phyloP scores from a whole-genome alignment of 2,113 vertebrate genomes.

The Tor tambroides region DNA sequence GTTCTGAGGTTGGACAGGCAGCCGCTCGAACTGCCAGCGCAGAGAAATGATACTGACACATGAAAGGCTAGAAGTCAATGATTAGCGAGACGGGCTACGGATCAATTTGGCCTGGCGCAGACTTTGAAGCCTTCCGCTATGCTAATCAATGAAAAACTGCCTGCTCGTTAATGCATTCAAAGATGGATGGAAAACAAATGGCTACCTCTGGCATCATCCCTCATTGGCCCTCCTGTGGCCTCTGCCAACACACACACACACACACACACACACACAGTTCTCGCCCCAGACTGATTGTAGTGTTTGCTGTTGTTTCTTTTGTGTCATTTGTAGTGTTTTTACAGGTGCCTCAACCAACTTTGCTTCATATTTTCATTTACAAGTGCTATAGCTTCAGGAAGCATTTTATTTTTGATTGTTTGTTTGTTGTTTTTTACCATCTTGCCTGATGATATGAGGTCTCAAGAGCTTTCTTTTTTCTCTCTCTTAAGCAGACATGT shows the following conservation, averaged over 20 bases:
- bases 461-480: neutral
- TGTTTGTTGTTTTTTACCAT: constrained; percentile 5
- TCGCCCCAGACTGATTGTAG: neutral
- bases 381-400: neutral
- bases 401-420: neutral
- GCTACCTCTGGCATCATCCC: constrained; percentile 31
- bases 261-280: neutral
- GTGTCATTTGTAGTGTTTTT: neutral
- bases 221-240: neutral
- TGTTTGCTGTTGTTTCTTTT: neutral
- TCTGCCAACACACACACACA: neutral
- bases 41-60: constrained; percentile 47
- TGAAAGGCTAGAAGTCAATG: constrained; percentile 63
- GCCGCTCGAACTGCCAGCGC: neutral
- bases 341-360: neutral
- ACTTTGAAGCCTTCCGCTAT: constrained; percentile 66
- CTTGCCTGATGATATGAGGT: neutral
- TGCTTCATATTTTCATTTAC: neutral
- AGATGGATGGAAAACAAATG: constrained; percentile 59
- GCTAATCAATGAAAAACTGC: constrained; percentile 67
- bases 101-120: constrained; percentile 61
- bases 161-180: constrained; percentile 66
- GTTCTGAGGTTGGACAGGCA: neutral
- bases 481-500: neutral
- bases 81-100: constrained; percentile 60